Conservation (phyloP, 23 tunicate genomes). For the Styela plicata region DNA sequence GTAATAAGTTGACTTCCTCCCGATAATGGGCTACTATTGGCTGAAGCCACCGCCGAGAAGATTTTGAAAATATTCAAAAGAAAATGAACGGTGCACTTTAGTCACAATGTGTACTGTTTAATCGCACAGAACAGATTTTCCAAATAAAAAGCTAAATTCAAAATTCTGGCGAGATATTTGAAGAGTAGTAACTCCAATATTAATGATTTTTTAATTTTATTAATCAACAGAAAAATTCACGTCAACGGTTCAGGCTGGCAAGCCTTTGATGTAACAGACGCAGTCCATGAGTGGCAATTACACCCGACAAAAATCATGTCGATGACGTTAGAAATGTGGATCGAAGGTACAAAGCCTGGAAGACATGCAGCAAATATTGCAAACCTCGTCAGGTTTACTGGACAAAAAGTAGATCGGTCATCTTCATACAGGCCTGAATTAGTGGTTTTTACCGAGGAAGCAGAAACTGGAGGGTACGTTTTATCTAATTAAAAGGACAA, state of each 20-base stretch:
- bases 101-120: not conserved
- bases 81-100: not conserved
- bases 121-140: too few species aligned
- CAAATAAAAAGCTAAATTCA: too few species aligned
- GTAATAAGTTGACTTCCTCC: too few species aligned
- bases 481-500: too few species aligned
- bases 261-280: slow-evolving; percentile 74
- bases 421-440: slow-evolving; percentile 68
- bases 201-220: not conserved
- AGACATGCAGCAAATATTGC: slow-evolving; percentile 67
- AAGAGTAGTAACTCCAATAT: not conserved
- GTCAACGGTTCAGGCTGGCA: slow-evolving; percentile 94
- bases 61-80: too few species aligned
- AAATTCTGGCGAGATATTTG: not conserved
- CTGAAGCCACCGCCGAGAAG: too few species aligned
- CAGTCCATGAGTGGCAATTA: slow-evolving; percentile 74
- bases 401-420: slow-evolving; percentile 48
- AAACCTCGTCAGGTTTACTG: slow-evolving; percentile 66
- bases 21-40: too few species aligned
- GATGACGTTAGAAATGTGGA: slow-evolving; percentile 65
- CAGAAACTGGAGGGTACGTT: slow-evolving; percentile 42
- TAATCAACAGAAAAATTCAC: slow-evolving; percentile 52
- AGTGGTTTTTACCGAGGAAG: slow-evolving; percentile 67
- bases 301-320: slow-evolving; percentile 77
- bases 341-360: slow-evolving; percentile 74